Evolutionary conservation across 2,888 invertebrate genomes (phyloP), one percentile per base, ranked within the genome.

Genomic region (Eristalinus sepulchralis): DNA sequence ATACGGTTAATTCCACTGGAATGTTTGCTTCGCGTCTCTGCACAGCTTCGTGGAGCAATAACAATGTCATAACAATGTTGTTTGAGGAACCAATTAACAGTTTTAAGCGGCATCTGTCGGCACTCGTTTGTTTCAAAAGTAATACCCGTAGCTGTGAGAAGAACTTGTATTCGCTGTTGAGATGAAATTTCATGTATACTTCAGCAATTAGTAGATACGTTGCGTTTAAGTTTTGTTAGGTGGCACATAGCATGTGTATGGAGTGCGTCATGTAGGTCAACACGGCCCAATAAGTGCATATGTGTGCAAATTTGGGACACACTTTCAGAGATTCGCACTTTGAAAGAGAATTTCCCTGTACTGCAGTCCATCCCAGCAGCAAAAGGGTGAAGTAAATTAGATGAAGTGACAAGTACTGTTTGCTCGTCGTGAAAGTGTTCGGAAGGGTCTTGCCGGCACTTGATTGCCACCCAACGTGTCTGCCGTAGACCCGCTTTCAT

Each of bases 61-160:
- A 76, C 47, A 47, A 47, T 78, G 39, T 22, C 57, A 36, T 75
- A 82, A 79, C 72, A 73, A 62, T 68, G 72, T 78, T 81, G 73
- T 70, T 55, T 68, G 64, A 27, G 81, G 77, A 85, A 81, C 68
- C 85, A 81, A 82, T 85, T 82, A 81, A 73, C 81, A 73, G 59
- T 59, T 81, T 85, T 70, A 82, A 85, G 82, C 73, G 72, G 57
- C 72, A 73, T 77, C 63, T 62, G 47, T 8, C 17, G 47, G 47
- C 47, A 47, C 47, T 47, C 47, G 47, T 6, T 47, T n/a, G 47
- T 17, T 47, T 17, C 17, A 20, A 6, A 47, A 17, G n/a, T 47
- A 13, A 47, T 47, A 47, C 4, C 47, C 3, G 6, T 47, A 39
- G n/a, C n/a, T n/a, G 39, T 39, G n/a, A 13, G 39, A 2, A 5